These are phyloP conservation scores for Psettodes erumei DNA, from an alignment of 2,113 vertebrate species.

Conservation along the genomic window DNA sequence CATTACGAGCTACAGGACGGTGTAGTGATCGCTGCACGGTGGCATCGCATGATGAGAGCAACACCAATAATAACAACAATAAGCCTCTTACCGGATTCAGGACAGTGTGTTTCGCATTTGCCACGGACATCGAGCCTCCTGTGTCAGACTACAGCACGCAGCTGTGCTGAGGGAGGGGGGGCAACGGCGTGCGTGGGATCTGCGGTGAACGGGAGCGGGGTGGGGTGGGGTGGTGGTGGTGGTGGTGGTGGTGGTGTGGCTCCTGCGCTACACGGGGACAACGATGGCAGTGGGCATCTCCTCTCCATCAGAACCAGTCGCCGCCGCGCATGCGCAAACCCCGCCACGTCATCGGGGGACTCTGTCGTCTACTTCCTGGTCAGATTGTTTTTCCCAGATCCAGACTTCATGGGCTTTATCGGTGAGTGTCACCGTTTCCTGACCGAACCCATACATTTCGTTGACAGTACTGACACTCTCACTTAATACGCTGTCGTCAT, in stretches of 20 bases:
- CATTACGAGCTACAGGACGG: not conserved
- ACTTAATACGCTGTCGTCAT: too few species aligned
- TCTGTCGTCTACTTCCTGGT: too few species aligned
- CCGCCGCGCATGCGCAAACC: conserved; percentile 47
- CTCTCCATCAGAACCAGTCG: conserved; percentile 20
- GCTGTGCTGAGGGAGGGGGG: conserved; percentile 23
- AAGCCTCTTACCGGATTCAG: conserved; percentile 81
- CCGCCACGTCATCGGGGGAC: conserved; percentile 50
- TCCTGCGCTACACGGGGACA: conserved; percentile 42
- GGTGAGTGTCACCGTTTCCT: too few species aligned
- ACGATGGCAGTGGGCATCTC: conserved; percentile 46
- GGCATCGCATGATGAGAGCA: not conserved
- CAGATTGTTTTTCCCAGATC: too few species aligned
- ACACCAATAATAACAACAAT: not conserved
- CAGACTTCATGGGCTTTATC: too few species aligned
- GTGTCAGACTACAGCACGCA: conserved; percentile 47
- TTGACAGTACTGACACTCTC: too few species aligned
- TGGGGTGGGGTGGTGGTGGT: too few species aligned
- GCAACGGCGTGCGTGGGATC: not conserved
- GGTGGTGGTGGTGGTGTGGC: too few species aligned
- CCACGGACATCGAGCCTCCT: conserved; percentile 79
- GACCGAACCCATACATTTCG: too few species aligned
- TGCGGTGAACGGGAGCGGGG: conserved; percentile 26
- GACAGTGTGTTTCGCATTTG: conserved; percentile 82
- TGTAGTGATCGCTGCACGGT: not conserved